These are phyloP conservation scores for Lycodopsis pacificus DNA, from an alignment of 2,797 vertebrate genomes.

Conservation along the genomic window DNA sequence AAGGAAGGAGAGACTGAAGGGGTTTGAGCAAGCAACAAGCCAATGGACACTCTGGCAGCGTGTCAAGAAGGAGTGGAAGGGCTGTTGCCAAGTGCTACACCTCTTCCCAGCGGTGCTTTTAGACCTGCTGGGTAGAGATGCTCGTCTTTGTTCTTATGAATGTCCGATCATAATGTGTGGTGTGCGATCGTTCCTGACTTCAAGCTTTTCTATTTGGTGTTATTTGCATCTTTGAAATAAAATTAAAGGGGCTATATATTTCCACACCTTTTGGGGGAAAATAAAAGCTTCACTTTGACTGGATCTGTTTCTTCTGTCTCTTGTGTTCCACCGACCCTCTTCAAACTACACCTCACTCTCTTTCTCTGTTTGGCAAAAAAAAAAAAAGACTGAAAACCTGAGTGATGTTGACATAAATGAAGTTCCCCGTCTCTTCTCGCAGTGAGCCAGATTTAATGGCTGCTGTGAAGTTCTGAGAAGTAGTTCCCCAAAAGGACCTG, in stretches of 20 bases:
- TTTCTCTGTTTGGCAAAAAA: slow-evolving; percentile 67
- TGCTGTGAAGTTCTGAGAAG: slow-evolving; percentile 41
- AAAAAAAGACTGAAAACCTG: slow-evolving; percentile 68
- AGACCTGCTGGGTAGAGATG: slow-evolving; percentile 10
- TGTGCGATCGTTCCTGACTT: background rate
- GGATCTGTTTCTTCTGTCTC: slow-evolving; percentile 26
- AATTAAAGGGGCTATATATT: background rate
- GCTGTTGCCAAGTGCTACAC: slow-evolving; percentile 54
- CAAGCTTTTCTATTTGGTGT: background rate
- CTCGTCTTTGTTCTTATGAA: slow-evolving; percentile 32
- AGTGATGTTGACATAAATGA: slow-evolving; percentile 71
- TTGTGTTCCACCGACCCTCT: slow-evolving; percentile 26
- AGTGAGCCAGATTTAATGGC: slow-evolving; percentile 67
- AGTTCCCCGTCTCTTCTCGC: slow-evolving; percentile 61
- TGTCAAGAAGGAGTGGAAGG: slow-evolving; percentile 52
- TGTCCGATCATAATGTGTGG: background rate
- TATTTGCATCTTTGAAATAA: slow-evolving; percentile 20
- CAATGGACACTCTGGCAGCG: slow-evolving; percentile 64
- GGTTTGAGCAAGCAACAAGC: slow-evolving; percentile 60
- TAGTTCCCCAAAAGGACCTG: slow-evolving; percentile 1
- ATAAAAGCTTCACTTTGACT: slow-evolving; percentile 29
- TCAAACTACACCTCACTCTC: slow-evolving; percentile 39
- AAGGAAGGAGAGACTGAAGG: background rate
- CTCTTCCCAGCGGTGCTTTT: slow-evolving; percentile 18
- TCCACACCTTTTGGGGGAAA: slow-evolving; percentile 14